Evolutionary conservation across 2,113 vertebrate species (phyloP).

Genomic region (Sylvilagus bachmani): DNA sequence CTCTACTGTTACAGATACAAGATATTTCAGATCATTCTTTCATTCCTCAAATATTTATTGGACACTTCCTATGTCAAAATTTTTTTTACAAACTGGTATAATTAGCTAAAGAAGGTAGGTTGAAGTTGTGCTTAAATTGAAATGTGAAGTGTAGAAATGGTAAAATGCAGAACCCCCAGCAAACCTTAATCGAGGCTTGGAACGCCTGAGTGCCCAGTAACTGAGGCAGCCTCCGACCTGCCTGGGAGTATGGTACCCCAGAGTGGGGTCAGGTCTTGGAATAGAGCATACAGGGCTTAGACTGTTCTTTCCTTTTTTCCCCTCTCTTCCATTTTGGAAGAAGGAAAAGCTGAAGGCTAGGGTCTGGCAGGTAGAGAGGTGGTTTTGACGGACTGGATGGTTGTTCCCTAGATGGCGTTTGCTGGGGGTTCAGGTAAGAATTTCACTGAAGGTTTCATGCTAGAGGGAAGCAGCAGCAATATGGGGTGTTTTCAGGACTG

Average conservation of each 20-base stretch:
- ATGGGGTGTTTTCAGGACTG: background rate
- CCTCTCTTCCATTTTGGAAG: background rate
- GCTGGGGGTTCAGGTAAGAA: background rate
- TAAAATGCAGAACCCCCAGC: background rate
- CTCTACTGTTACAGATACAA: background rate
- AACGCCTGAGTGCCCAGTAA: background rate
- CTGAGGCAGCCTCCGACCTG: slow-evolving; percentile 39
- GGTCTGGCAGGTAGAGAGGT: background rate
- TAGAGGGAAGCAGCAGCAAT: background rate
- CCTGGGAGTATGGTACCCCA: background rate
- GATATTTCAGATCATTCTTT: background rate
- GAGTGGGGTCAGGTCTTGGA: background rate
- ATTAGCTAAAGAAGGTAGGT: background rate
- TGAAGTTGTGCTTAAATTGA: background rate
- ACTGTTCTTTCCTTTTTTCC: background rate
- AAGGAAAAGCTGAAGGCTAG: background rate
- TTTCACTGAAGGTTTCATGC: slow-evolving; percentile 32
- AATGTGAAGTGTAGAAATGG: background rate
- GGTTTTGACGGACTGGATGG: background rate
- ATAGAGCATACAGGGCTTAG: background rate
- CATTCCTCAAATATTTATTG: background rate
- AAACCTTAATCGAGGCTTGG: background rate
- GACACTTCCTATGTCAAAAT: background rate
- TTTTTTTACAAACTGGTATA: background rate
- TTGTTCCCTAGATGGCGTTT: background rate